Base-by-base conservation (phyloP, 2,113 vertebrate genomes). In the Poeciliopsis turrubarensis region DNA sequence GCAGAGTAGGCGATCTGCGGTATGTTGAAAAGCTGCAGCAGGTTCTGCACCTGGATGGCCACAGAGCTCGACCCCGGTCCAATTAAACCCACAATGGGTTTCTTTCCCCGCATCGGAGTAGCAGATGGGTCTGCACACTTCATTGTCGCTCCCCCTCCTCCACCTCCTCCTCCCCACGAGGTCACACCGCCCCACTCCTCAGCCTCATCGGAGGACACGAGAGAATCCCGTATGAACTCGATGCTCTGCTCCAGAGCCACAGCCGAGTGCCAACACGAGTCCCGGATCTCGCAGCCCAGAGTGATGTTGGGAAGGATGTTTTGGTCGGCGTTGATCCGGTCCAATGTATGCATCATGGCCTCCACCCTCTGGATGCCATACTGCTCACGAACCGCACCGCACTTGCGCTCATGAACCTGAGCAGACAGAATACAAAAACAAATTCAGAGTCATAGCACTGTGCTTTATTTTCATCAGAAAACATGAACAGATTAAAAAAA, bases 1-100 rank as follows among this genome's bases (percentile, higher is more conserved):
- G 98, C 98, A 19, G 98, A 99, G 90, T 99, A 99, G 78, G 98
- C 98, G 88, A 99, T 99, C 93, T 99, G 98, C 93, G 98, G 98
- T 95, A 99, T 99, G 95, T 99, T 99, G 91, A 99, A 99, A 81
- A 99, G 95, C 91, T 99, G 98, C 51, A 99, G 93, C 74, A 99
- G 91, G 84, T 99, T 99, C 93, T 99, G 98, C 47, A 99, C 98
- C 91, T 99, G 98, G 83, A 99, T 99, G 78, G 98, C 98, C 81
- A 99, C 98, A 0, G 98, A 99, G 86, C 98, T 99, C 27, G 98
- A 99, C 3, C 98, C 98, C 1, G 98, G 98, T 57, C 98, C 98
- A 37, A 99, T 99, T 77, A 99, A 95, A 29, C 98, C 98, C 34
- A 99, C 97, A 3, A 99, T 99, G 15, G 98, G 98, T 84, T 99